These are phyloP conservation scores for Cisticola juncidis DNA, from an alignment of 2,113 vertebrate species.

Conservation along the genomic window DNA sequence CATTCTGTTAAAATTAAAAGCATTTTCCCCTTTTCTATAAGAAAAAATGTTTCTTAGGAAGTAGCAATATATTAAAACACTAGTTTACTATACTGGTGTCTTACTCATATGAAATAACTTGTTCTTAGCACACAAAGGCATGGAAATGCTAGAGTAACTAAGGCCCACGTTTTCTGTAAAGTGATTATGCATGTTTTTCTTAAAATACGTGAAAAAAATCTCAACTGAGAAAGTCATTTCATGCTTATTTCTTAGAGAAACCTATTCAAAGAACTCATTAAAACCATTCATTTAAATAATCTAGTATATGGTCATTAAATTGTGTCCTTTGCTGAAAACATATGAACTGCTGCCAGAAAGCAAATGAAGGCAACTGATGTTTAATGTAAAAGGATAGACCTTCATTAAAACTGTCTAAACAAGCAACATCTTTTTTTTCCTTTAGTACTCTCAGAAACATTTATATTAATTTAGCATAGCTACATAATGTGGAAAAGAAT, in stretches of 20 bases:
- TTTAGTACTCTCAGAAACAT: conserved; percentile 13
- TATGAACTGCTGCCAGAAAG: conserved; percentile 63
- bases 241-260: conserved; percentile 69
- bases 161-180: neutral
- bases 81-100: neutral
- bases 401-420: conserved; percentile 66
- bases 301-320: conserved; percentile 68
- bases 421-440: conserved; percentile 30
- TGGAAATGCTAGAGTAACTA: conserved; percentile 21
- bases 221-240: conserved; percentile 67
- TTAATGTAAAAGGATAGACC: conserved; percentile 69
- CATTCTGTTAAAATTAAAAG: neutral
- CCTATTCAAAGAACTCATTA: conserved; percentile 74
- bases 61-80: neutral
- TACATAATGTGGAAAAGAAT: neutral
- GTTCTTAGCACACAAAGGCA: conserved; percentile 28
- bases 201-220: conserved; percentile 67
- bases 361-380: conserved; percentile 70
- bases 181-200: conserved; percentile 55
- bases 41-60: conserved; percentile 24
- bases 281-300: conserved; percentile 77
- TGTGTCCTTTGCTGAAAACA: conserved; percentile 62
- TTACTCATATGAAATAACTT: neutral
- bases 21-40: neutral
- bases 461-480: conserved; percentile 38